Evolutionary conservation across 1,140 invertebrate species (phyloP).

Genomic region (Vollenhovia emeryi): DNA sequence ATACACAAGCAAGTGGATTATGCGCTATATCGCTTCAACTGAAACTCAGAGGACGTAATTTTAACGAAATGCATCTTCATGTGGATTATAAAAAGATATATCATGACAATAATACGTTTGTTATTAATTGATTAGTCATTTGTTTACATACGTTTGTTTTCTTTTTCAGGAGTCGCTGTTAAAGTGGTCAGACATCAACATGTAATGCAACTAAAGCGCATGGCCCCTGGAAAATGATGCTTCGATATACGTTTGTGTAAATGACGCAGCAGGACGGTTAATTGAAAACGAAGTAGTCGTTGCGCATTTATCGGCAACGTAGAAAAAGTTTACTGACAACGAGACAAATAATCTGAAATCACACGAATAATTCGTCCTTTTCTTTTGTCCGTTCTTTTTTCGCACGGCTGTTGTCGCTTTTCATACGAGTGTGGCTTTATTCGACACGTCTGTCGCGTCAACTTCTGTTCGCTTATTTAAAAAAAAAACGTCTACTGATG

Average conservation of each 20-base stretch:
- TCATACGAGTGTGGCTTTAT: not conserved
- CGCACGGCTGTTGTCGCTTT: not conserved
- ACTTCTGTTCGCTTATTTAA: slow-evolving; percentile 56
- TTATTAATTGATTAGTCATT: not conserved
- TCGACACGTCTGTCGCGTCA: not conserved
- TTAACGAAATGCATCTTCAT: not conserved
- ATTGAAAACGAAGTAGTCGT: not conserved
- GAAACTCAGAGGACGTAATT: not conserved
- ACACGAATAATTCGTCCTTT: not conserved
- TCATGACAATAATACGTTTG: not conserved
- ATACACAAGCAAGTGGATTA: not conserved
- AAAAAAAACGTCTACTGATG: not conserved
- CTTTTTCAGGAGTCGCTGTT: not conserved
- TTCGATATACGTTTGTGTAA: not conserved
- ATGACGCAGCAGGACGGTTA: not conserved
- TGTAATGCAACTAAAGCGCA: not conserved
- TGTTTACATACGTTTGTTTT: not conserved
- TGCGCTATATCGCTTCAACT: not conserved
- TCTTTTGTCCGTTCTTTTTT: not conserved
- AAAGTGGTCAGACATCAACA: not conserved
- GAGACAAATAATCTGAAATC: slow-evolving; percentile 5
- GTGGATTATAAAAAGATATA: not conserved
- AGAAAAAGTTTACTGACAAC: slow-evolving; percentile 2
- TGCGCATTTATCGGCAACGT: not conserved
- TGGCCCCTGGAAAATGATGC: not conserved